phyloP scores from a whole-genome alignment of 2,113 vertebrate species.

The Entelurus aequoreus region DNA sequence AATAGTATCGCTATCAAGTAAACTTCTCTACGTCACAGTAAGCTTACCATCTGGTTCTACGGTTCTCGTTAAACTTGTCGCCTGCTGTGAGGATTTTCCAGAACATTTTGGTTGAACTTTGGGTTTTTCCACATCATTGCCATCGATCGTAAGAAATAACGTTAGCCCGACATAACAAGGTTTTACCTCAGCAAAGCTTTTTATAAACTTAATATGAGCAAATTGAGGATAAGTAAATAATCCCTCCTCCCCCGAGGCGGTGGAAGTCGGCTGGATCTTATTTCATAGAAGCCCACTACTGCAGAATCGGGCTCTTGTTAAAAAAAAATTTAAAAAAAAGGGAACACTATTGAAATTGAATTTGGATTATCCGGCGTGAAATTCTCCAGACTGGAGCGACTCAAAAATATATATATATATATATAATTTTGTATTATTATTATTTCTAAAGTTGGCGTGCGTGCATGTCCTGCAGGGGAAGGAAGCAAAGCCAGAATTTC shows the following conservation, averaged over 20 bases:
- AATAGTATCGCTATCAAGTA: too few relatives aligned
- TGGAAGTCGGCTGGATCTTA: slow-evolving; percentile 64
- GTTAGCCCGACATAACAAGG: slow-evolving; percentile 65
- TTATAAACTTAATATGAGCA: slow-evolving; percentile 73
- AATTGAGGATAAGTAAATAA: slow-evolving; percentile 77
- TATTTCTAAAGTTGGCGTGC: slow-evolving; percentile 62
- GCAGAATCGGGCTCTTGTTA: slow-evolving; percentile 60
- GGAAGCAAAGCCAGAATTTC: slow-evolving; percentile 68
- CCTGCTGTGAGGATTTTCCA: too few relatives aligned
- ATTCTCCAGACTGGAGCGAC: slow-evolving; percentile 71
- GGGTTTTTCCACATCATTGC: slow-evolving; percentile 42
- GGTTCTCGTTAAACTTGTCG: too few relatives aligned
- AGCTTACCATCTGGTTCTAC: too few relatives aligned
- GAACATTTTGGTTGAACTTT: too few relatives aligned
- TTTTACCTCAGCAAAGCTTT: slow-evolving; percentile 67
- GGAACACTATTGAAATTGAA: slow-evolving; percentile 71
- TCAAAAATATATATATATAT: slow-evolving; percentile 29
- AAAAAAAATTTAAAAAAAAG: slow-evolving; percentile 31
- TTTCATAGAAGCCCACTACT: slow-evolving; percentile 62
- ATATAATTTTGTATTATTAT: neutral
- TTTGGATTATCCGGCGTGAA: slow-evolving; percentile 74
- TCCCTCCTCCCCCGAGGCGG: slow-evolving; percentile 60
- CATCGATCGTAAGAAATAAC: slow-evolving; percentile 63
- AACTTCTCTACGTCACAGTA: too few relatives aligned
- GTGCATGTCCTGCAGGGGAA: slow-evolving; percentile 69